Evolutionary conservation across 2,888 invertebrate genomes (phyloP), one percentile per base, ranked within the genome.

Genomic region (Lithosia quadra): DNA sequence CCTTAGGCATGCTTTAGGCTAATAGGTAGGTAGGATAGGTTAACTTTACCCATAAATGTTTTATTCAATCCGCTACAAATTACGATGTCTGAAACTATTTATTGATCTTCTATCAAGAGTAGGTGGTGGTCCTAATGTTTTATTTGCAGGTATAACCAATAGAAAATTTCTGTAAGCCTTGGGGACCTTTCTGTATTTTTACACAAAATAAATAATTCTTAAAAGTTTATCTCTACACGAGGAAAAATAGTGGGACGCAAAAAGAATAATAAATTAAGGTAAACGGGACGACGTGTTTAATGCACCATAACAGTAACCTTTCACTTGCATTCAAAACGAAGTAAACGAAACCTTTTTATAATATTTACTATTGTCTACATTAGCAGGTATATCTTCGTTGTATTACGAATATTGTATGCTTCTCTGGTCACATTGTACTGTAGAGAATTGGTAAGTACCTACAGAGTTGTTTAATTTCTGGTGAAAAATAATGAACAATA

Each of bases 251-350:
- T 49, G 43, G 24, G n/a, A 68, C 57, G 49, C 36, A 65, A 57
- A 73, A 68, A 59, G 34, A 65, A 67, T 64, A 69, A 67, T 66
- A 75, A 64, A 75, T 59, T 43, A 62, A 55, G 39, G 72, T 56
- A 68, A 61, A 67, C 28, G 33, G 59, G 65, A 66, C 65, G 69
- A 65, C 56, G 67, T 36, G 69, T 58, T 66, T 71, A 69, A 69
- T 69, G 71, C 49, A 67, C 66, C 73, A 18, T 65, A 65, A 65
- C 53, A 24, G 39, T 53, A 62, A 64, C 43, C 53, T 73, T 68
- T 65, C 61, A 67, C 63, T 34, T 67, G 56, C 68, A 69, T 63
- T 61, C 61, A 63, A 63, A 69, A 62, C 34, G 28, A 34, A 56
- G 68, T 22, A 64, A n/a, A 43, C 9, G 56, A 15, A 39, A 63